These are phyloP conservation scores for Campylomormyrus tamandua DNA, from an alignment of 2,113 vertebrate genomes.

Conservation along the genomic window DNA sequence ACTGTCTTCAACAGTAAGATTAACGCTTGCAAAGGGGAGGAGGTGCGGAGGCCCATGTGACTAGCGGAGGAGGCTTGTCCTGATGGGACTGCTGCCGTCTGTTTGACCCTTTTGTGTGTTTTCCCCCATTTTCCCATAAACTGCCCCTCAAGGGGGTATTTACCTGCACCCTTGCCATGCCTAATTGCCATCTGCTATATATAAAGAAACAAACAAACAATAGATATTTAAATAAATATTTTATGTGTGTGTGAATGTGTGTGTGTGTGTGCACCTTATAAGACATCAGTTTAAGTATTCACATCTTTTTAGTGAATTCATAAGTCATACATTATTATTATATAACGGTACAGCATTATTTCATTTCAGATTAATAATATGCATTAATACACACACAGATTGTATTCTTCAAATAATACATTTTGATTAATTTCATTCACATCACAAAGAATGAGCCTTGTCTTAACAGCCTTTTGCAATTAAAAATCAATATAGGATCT, in stretches of 20 bases:
- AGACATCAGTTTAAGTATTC: background rate
- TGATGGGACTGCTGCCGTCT: background rate
- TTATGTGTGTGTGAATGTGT: background rate
- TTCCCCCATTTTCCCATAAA: background rate
- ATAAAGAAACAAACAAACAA: background rate
- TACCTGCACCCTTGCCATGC: background rate
- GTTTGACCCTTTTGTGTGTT: background rate
- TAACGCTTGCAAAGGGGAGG: background rate
- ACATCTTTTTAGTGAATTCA: background rate
- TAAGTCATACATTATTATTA: background rate
- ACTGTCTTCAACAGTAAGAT: background rate
- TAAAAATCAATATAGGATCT: conserved; percentile 5
- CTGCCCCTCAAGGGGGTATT: background rate
- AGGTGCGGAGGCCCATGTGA: background rate
- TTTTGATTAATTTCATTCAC: background rate
- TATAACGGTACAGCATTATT: background rate
- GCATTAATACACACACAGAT: background rate
- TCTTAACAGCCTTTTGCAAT: background rate
- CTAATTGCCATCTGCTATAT: background rate
- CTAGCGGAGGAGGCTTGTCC: background rate
- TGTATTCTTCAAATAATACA: background rate
- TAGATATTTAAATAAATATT: background rate
- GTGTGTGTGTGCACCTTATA: background rate
- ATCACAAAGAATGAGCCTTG: background rate
- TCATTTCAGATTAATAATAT: background rate